phyloP scores from a whole-genome alignment of 2,113 vertebrate genomes.

The Hydrochoerus hydrochaeris region DNA sequence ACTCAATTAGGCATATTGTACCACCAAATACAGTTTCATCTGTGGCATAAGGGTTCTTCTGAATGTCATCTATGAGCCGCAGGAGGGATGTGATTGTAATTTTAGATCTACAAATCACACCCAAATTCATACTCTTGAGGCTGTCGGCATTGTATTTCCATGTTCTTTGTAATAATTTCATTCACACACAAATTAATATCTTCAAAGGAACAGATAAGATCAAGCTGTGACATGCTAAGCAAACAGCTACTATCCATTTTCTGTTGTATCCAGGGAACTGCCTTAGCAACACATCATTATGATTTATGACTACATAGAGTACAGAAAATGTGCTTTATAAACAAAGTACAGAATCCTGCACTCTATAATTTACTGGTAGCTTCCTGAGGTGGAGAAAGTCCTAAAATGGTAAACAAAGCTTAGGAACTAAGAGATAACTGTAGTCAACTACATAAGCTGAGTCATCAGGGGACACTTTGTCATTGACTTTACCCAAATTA shows the following conservation, averaged over 20 bases:
- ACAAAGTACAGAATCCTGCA: neutral
- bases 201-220: conserved; percentile 36
- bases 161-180: neutral
- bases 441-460: neutral
- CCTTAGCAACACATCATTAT: neutral
- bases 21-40: neutral
- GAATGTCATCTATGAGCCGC: neutral
- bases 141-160: neutral
- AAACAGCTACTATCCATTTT: neutral
- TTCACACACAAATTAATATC: neutral
- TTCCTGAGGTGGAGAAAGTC: neutral
- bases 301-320: neutral
- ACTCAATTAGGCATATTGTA: neutral
- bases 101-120: neutral
- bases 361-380: neutral
- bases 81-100: neutral
- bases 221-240: neutral
- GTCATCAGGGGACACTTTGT: neutral
- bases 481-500: conserved; percentile 40
- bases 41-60: neutral
- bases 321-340: neutral
- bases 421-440: neutral
- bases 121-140: neutral
- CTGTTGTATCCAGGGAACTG: neutral
- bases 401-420: conserved; percentile 8